These are phyloP conservation scores for Cataglyphis livida DNA, from an alignment of 2,888 invertebrate species.

Conservation along the genomic window DNA sequence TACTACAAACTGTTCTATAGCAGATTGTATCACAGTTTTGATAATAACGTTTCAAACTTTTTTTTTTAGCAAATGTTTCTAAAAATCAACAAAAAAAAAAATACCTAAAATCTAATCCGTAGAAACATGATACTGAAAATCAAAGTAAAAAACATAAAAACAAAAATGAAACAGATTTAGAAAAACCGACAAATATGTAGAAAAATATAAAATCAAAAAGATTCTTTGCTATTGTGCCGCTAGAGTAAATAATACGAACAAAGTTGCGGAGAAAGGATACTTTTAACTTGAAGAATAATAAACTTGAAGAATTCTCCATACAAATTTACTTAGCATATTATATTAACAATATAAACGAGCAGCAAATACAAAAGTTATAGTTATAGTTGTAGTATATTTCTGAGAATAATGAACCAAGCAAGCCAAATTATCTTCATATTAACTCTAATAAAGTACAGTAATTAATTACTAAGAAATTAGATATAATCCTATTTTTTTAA, in stretches of 20 bases:
- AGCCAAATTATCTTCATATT: background rate
- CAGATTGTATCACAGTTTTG: conserved; percentile 4
- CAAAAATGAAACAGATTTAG: conserved; percentile 4
- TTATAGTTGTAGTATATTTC: background rate
- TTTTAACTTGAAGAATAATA: background rate
- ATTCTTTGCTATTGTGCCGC: background rate
- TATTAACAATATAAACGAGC: background rate
- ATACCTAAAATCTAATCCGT: background rate
- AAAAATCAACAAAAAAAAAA: no score
- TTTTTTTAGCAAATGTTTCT: background rate
- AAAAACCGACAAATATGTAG: background rate
- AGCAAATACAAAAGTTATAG: background rate
- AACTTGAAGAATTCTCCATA: background rate
- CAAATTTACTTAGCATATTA: background rate
- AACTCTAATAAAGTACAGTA: background rate
- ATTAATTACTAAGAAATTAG: background rate
- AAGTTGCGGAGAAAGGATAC: background rate
- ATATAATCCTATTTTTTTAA: background rate
- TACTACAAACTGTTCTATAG: background rate
- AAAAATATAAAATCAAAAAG: background rate
- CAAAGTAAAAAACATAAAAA: background rate
- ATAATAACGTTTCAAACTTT: background rate
- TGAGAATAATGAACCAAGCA: background rate
- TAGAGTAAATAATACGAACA: background rate
- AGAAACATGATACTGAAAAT: background rate